Evolutionary conservation across 2,797 vertebrate species (phyloP).

Genomic region (Euphonia xanthogaster): DNA sequence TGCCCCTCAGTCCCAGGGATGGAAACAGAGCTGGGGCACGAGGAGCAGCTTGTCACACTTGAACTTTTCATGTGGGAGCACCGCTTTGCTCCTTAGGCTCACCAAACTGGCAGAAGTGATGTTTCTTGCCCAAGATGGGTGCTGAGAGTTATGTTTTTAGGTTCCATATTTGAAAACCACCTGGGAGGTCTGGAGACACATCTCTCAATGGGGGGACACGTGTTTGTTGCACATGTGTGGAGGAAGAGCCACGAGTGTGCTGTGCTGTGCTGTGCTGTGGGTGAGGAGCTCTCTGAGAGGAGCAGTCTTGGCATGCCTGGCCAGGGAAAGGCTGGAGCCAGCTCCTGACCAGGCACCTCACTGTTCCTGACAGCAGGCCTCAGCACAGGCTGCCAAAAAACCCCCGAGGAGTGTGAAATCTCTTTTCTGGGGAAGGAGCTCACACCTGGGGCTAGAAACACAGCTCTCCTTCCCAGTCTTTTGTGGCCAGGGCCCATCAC

Average conservation of each 20-base stretch:
- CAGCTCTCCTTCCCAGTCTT: neutral
- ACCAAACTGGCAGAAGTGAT: neutral
- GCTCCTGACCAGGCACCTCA: neutral
- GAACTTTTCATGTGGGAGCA: neutral
- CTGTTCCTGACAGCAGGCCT: neutral
- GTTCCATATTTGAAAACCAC: neutral
- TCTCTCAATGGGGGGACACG: rapidly evolving
- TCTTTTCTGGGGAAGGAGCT: constrained; percentile 22
- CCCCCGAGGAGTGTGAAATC: neutral
- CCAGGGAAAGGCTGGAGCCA: neutral
- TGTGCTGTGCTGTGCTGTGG: neutral
- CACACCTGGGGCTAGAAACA: neutral
- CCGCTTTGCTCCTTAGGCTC: neutral
- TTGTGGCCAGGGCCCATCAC: neutral
- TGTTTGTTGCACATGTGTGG: rapidly evolving
- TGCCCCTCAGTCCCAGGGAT: neutral
- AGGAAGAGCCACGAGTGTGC: rapidly evolving
- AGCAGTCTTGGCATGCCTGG: neutral
- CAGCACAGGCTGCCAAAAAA: neutral
- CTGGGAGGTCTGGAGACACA: neutral
- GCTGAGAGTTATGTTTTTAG: neutral
- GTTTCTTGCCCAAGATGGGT: neutral
- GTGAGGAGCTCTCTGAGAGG: neutral
- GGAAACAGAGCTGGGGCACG: neutral
- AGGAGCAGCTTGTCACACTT: neutral